Evolutionary conservation across 2,113 vertebrate species (phyloP), one percentile per base, ranked within the genome.

Genomic region (Chaetorhynchus papuensis): DNA sequence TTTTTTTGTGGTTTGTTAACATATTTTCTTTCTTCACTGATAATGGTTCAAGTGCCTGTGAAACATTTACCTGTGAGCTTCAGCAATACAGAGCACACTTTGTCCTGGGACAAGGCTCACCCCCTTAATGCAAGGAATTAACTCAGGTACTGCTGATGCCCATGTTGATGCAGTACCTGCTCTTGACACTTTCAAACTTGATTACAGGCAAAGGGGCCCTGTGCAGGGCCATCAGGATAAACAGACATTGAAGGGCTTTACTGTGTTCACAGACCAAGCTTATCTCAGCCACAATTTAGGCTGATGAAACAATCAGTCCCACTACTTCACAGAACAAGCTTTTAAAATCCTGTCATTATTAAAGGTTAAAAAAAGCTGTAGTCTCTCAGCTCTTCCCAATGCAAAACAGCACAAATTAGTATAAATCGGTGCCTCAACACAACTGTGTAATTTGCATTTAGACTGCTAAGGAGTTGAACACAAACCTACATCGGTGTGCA

Each of bases 221-320:
- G 39, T 50, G 39, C 63, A 71, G 88, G 60, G 61, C 87, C 9
- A 4, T 31, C n/a, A 15, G 41, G n/a, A 52, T 35, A 87, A 54
- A 53, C 42, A 57, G 59, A 71, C 22, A 56, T 1, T 59, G 63
- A 50, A 94, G 65, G 70, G 69, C 35, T 65, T 71, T 1, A 3
- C 49, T 3, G n/a, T 27, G 30, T 31, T 65, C 53, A 45, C 18
- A 70, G 74, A 37, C 59, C 39, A 28, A 68, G 50, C 24, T 91
- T 33, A 22, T 30, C 69, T 60, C 56, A 76, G 93, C 13, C 75
- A 87, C 84, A 57, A 7, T 42, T 75, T 15, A 17, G 68, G 39
- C 19, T 92, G 92, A 90, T 83, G 76, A 88, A 83, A 80, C 75
- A 86, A 91, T 78, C 82, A 83, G 75, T 56, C 77, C 82, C 75